Evolutionary conservation across 2,113 vertebrate species (phyloP).

Genomic region (Malurus cyaneus): DNA sequence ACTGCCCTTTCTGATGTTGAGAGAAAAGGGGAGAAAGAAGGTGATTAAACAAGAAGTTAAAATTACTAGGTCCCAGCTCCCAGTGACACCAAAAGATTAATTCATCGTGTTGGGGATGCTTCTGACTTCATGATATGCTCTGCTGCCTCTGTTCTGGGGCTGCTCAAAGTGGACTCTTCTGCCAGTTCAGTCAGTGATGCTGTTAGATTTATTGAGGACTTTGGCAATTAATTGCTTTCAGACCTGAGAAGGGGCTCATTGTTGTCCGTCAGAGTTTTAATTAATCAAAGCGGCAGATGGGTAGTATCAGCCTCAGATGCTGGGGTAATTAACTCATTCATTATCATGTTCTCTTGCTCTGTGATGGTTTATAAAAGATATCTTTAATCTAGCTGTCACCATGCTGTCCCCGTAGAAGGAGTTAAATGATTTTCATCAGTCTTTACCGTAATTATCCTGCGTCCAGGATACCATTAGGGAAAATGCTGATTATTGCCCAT

Average conservation of each 20-base stretch:
- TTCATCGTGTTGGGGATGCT: not conserved
- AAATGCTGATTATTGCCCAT: not conserved
- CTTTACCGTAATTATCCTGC: slow-evolving; percentile 4
- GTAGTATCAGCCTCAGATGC: slow-evolving; percentile 57
- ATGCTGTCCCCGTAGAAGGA: not conserved
- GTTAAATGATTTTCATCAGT: slow-evolving; percentile 39
- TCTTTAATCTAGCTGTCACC: slow-evolving; percentile 45
- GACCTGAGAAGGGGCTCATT: slow-evolving; percentile 43
- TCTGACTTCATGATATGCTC: not conserved
- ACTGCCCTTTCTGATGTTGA: not conserved
- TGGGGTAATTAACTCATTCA: slow-evolving; percentile 77
- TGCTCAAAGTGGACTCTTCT: not conserved
- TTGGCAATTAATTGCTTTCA: slow-evolving; percentile 65
- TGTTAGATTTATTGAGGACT: slow-evolving; percentile 47
- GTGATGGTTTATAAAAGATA: not conserved
- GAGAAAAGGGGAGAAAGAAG: not conserved
- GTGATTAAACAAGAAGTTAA: not conserved
- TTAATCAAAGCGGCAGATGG: slow-evolving; percentile 76
- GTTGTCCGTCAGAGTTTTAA: slow-evolving; percentile 67
- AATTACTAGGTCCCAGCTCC: not conserved
- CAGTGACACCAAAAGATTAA: not conserved
- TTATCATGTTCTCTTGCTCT: slow-evolving; percentile 57
- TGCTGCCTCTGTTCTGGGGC: not conserved
- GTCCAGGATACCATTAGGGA: not conserved
- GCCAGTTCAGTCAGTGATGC: not conserved